Evolutionary conservation across 2,113 vertebrate genomes (phyloP), one percentile per base, ranked within the genome.

Genomic region (Sula dactylatra): DNA sequence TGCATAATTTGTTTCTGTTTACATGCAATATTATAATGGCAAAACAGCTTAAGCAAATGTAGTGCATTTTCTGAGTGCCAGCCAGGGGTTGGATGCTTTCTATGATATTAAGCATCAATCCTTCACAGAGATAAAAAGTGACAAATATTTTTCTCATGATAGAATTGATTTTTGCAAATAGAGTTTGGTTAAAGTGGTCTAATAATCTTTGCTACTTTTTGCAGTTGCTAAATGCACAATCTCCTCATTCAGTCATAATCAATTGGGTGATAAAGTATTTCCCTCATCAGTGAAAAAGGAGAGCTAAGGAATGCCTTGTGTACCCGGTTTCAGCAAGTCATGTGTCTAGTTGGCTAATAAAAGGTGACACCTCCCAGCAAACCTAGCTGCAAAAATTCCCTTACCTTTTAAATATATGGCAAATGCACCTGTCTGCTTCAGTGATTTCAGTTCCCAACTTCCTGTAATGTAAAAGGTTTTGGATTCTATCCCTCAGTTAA

Each of bases 161-260:
- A 89, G 64, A 97, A 97, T 58, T 96, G 93, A 96, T 96, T 97
- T 97, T 97, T 97, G 88, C 86, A 95, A 96, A 93, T 84, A 40
- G 34, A n/a, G 45, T 87, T 93, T 92, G 22, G 72, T 86, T 84
- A 91, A 88, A 85, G 73, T 11, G 66, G 94, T 83, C 59, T 92
- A 82, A 94, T 96, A 73, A 89, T 92, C 83, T 93, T 82, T 88
- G 90, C 76, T 81, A 88, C 71, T 84, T 65, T 92, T 94, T 78
- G 29, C 91, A 92, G 71, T 78, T 97, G 45, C n/a, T 96, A 58
- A 80, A 9, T 47, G 62, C 59, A 77, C 56, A 69, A 31, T 80
- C 64, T 96, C 59, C 52, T 96, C 88, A 31, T 90, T 83, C 76
- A 91, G 67, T 49, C 73, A 34, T 66, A 91, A 91, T 87, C 61